These are phyloP conservation scores for Drosophila picticornis DNA, from an alignment of 2,888 invertebrate species.

Conservation along the genomic window DNA sequence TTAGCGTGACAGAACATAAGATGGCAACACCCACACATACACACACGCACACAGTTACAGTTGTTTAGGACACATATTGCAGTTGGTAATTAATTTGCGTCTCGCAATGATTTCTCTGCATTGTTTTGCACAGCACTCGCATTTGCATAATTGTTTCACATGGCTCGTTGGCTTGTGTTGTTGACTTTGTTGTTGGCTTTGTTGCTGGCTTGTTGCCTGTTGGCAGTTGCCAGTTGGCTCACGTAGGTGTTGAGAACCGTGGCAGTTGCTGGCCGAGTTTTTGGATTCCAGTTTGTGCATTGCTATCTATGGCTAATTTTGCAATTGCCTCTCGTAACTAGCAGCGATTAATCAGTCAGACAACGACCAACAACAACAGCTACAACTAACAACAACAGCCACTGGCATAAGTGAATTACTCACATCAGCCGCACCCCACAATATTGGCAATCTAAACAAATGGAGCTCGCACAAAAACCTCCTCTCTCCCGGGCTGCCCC, in stretches of 20 bases:
- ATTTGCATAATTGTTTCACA: conserved; percentile 78
- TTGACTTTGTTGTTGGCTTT: not conserved
- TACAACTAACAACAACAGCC: conserved; percentile 44
- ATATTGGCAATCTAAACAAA: conserved; percentile 52
- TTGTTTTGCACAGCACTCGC: conserved; percentile 59
- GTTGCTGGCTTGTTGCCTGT: conserved; percentile 10
- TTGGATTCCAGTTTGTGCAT: conserved; percentile 26
- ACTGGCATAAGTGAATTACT: conserved; percentile 66
- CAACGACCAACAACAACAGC: conserved; percentile 25
- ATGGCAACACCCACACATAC: conserved; percentile 5
- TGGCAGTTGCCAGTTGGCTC: conserved; percentile 35
- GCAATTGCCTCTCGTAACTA: conserved; percentile 72
- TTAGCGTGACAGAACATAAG: conserved; percentile 72
- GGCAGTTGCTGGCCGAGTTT: conserved; percentile 45
- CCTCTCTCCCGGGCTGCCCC: not conserved
- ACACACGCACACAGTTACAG: conserved; percentile 3
- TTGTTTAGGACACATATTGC: conserved; percentile 61
- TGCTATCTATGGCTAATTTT: conserved; percentile 73
- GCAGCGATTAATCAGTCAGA: conserved; percentile 70
- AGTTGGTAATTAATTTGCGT: conserved; percentile 73
- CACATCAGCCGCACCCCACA: conserved; percentile 56
- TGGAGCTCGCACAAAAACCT: conserved; percentile 24
- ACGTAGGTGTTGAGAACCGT: conserved; percentile 73
- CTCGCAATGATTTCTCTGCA: conserved; percentile 76
- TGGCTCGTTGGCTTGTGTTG: conserved; percentile 36